Evolutionary conservation across 2,797 vertebrate genomes (phyloP), one percentile per base, ranked within the genome.

Genomic region (Pangasius krempfi): DNA sequence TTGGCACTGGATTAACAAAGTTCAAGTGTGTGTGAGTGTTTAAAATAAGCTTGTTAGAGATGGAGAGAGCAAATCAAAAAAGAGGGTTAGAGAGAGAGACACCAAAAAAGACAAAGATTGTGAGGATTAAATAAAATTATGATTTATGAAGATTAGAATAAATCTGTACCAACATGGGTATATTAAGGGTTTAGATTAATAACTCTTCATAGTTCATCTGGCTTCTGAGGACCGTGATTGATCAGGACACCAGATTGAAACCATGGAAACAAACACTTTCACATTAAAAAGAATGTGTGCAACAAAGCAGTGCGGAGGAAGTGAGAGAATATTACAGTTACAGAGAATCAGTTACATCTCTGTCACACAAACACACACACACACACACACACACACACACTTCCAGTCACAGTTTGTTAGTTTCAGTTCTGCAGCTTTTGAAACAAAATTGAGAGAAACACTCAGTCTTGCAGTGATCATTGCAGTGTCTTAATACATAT

Each of bases 191-290:
- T 62, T 64, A 44, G 22, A 44, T 44, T 44, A 62, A n/a, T n/a
- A 83, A n/a, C 37, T 40, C 3, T 66, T 84, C 14, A 66, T 75
- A 58, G 68, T 87, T 60, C 78, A 62, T 54, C 73, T 88, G 83
- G 18, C 9, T 58, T 72, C 62, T 33, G 27, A 40, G 56, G 60
- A 40, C 33, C 16, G 9, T 58, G 52, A 81, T 87, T 84, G 56
- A 64, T 52, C 62, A 72, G 87, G 78, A 84, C 70, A 37, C 56
- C 8, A 37, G 5, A 68, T 7, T 60, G 90, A 88, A 91, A 86
- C 86, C 86, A 89, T 86, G 84, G 86, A 84, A 90, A 88, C 86
- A 72, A 47, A 83, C 84, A 44, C 76, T 60, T 84, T 58, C 54
- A 78, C 68, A 80, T 84, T 54, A 52, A 75, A 88, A 10, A 22